Conservation (phyloP, 2,888 invertebrate genomes). For the Chrysodeixis includens region DNA sequence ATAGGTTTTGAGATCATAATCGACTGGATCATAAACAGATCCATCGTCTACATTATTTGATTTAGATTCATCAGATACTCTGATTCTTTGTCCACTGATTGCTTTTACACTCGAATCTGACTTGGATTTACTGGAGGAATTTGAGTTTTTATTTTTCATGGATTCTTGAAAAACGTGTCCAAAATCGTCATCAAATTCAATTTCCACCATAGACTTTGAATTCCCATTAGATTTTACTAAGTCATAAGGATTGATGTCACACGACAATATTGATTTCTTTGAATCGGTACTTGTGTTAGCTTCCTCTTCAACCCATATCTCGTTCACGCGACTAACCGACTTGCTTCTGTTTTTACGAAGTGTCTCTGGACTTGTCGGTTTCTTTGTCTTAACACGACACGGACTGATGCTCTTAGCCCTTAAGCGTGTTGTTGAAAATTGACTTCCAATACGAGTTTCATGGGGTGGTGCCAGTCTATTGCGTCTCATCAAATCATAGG, state of each 20-base stretch:
- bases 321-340: constrained; percentile 85
- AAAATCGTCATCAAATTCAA: constrained; percentile 88
- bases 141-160: constrained; percentile 74
- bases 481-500: constrained; percentile 95
- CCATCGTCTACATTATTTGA: constrained; percentile 77
- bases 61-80: constrained; percentile 89
- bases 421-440: constrained; percentile 84
- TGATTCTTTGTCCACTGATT: constrained; percentile 92
- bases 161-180: constrained; percentile 81
- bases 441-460: constrained; percentile 87
- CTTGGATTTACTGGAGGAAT: constrained; percentile 73
- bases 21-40: constrained; percentile 84
- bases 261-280: constrained; percentile 93
- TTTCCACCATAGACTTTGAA: constrained; percentile 84
- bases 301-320: constrained; percentile 84
- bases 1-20: constrained; percentile 85
- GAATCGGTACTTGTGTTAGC: constrained; percentile 68
- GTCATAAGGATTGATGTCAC: constrained; percentile 95
- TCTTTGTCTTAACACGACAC: constrained; percentile 87
- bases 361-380: constrained; percentile 79
- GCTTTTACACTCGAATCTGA: constrained; percentile 89
- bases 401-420: constrained; percentile 90
- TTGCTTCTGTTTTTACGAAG: constrained; percentile 83
- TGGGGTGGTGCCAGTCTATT: constrained; percentile 92
- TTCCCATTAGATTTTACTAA: constrained; percentile 90